phyloP scores from a whole-genome alignment of 2,888 invertebrate genomes.

The Melipona beecheii region DNA sequence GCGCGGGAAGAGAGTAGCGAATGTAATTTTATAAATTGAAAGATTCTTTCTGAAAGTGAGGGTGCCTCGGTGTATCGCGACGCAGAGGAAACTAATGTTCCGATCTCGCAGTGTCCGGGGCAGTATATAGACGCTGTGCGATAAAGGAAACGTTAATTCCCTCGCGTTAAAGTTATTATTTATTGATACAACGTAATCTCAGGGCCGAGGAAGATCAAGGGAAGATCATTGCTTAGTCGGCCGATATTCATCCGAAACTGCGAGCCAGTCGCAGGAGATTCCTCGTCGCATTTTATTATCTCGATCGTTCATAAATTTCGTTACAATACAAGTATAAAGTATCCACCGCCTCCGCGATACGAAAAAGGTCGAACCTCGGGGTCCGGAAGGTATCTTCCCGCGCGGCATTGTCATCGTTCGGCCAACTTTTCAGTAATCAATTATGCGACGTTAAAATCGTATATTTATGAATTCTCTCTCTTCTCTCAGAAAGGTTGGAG shows the following conservation, averaged over 20 bases:
- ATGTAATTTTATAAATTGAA: background rate
- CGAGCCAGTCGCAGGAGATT: constrained; percentile 59
- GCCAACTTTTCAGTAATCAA: constrained; percentile 56
- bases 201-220: constrained; percentile 67
- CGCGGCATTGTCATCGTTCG: constrained; percentile 59
- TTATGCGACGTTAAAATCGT: constrained; percentile 43
- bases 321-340: constrained; percentile 78
- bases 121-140: constrained; percentile 26
- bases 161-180: constrained; percentile 70
- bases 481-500: too few relatives aligned
- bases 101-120: background rate
- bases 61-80: background rate
- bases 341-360: constrained; percentile 68
- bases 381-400: constrained; percentile 33
- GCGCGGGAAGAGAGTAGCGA: background rate
- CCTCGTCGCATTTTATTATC: constrained; percentile 80
- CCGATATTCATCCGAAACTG: constrained; percentile 71
- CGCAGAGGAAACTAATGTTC: background rate
- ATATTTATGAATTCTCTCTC: constrained; percentile 37
- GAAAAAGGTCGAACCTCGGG: constrained; percentile 51
- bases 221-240: constrained; percentile 62
- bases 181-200: constrained; percentile 75
- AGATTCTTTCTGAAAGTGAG: background rate
- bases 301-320: constrained; percentile 81
- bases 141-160: constrained; percentile 62